Conservation (phyloP, 2,888 invertebrate species). For the Acronicta leporina region DNA sequence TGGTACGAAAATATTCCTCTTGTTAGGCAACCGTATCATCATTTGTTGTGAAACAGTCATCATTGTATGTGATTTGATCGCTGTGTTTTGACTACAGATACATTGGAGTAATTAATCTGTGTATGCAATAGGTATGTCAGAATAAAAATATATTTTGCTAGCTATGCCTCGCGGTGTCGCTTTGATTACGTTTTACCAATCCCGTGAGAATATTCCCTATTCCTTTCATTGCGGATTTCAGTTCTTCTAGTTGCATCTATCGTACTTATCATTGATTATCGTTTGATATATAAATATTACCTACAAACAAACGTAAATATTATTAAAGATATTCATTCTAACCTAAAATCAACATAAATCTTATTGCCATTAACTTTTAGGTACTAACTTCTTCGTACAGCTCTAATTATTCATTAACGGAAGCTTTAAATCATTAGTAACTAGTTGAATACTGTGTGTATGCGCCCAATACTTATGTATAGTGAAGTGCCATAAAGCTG, state of each 20-base stretch:
- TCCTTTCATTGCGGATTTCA: no score
- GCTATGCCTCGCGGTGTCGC: no score
- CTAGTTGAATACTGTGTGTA: constrained; percentile 30
- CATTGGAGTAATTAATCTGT: constrained; percentile 36
- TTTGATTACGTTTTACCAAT: no score
- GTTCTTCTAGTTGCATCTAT: no score
- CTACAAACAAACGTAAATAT: constrained; percentile 16
- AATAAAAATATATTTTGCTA: no score
- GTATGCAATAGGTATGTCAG: constrained; percentile 6
- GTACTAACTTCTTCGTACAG: constrained; percentile 19
- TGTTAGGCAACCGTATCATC: constrained; percentile 82
- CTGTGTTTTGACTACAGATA: constrained; percentile 38
- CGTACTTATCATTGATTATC: not conserved
- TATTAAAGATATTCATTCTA: constrained; percentile 11
- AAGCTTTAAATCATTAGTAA: constrained; percentile 43
- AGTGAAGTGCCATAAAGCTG: constrained; percentile 51
- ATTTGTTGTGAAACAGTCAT: constrained; percentile 72
- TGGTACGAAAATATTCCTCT: constrained; percentile 74
- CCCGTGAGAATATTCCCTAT: no score
- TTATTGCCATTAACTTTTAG: constrained; percentile 32
- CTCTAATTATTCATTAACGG: constrained; percentile 47
- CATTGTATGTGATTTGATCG: constrained; percentile 22
- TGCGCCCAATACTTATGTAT: constrained; percentile 30
- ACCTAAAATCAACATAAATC: constrained; percentile 47
- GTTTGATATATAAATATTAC: constrained; percentile 28